Evolutionary conservation across 2,888 invertebrate genomes (phyloP), one percentile per base, ranked within the genome.

Genomic region (Dysmachus trigonus): DNA sequence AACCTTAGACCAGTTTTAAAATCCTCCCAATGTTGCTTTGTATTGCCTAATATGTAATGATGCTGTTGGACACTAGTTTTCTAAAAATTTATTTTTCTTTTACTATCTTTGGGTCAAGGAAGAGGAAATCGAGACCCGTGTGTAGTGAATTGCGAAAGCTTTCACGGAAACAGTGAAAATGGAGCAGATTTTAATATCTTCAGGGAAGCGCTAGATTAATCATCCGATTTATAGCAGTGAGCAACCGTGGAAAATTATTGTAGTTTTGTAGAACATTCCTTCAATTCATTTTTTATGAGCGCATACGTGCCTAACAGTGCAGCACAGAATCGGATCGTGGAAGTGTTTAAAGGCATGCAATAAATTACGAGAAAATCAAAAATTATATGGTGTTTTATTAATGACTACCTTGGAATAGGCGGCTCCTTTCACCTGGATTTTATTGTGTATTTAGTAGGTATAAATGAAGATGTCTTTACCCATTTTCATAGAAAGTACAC

Each of bases 181-280:
- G 35, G 76, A 76, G 22, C 76, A 76, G 3, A 76, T n/a, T 30
- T 76, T 76, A 76, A 76, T 76, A 76, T 35, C 10, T 76, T 76
- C 76, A 76, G 38, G 76, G 76, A 76, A 76, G 76, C 41, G 76
- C 41, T 76, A 76, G 41, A 76, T 76, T 38, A 35, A 76, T 76
- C n/a, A 76, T 35, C 22, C 33, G 41, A 76, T 41, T 76, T 76
- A 76, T 35, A n/a, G 18, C 38, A 7, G 22, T 53, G 51, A n/a
- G 18, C 51, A 53, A 18, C n/a, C 53, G 22, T 53, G 22, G 53
- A 18, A 53, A 53, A 53, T 53, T 53, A n/a, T n/a, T n/a, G n/a
- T n/a, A 53, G 22, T 53, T 53, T 53, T 22, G 22, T 53, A 53
- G 53, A 53, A 53, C 53, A 53, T 53, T 53, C 18, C 53, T 22